A percentile compares a stretch with the other conserved stretches of the same genome.
These are phyloP conservation scores for Sarcophilus harrisii DNA, from an alignment of 2,797 vertebrate genomes.

Conservation along the genomic window DNA sequence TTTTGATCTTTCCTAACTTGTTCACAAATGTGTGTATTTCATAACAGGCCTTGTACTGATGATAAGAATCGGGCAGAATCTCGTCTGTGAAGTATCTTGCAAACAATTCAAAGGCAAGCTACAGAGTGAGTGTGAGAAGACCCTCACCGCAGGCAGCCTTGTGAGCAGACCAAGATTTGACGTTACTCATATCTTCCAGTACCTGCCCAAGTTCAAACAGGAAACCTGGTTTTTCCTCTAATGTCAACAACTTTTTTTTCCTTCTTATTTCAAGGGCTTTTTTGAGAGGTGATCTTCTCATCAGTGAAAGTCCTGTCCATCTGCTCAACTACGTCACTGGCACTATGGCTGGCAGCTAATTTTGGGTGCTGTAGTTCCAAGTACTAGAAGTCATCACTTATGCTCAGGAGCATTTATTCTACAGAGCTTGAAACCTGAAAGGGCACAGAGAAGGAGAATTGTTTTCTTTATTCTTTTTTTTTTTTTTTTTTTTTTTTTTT, in stretches of 20 bases:
- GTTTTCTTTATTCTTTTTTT: background rate
- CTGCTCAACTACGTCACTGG: conserved; percentile 79
- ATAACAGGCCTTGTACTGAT: conserved; percentile 78
- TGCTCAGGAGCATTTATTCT: background rate
- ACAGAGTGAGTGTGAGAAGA: conserved; percentile 86
- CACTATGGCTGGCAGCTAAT: conserved; percentile 79
- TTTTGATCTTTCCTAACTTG: conserved; percentile 81
- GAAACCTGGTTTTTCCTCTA: conserved; percentile 91
- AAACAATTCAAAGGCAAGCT: conserved; percentile 87
- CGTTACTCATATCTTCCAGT: conserved; percentile 95
- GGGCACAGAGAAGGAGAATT: background rate
- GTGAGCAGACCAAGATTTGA: conserved; percentile 86
- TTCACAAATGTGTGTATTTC: conserved; percentile 81
- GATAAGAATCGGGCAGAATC: conserved; percentile 84
- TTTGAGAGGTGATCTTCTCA: conserved; percentile 58
- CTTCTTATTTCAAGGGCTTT: conserved; percentile 65
- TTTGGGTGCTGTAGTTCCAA: background rate
- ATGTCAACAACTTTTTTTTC: conserved; percentile 87
- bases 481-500: background rate
- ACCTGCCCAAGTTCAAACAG: conserved; percentile 94
- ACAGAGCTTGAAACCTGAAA: background rate
- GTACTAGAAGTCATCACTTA: background rate
- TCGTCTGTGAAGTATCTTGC: conserved; percentile 79
- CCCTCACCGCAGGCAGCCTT: conserved; percentile 90
- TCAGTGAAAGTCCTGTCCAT: conserved; percentile 76